These are phyloP conservation scores for Nasonia longicornis DNA, from an alignment of 1,140 invertebrate genomes.

Conservation along the genomic window DNA sequence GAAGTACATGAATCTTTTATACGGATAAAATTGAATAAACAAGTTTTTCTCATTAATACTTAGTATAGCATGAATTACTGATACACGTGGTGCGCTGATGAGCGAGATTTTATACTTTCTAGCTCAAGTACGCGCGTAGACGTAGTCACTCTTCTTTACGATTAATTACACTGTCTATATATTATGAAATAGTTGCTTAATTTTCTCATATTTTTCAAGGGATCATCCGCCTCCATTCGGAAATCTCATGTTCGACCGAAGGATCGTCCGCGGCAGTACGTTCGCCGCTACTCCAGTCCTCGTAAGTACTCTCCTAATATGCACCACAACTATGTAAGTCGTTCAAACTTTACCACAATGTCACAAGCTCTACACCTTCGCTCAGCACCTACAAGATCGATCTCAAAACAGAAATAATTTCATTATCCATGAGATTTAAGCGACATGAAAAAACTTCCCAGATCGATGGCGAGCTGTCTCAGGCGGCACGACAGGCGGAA, in stretches of 20 bases:
- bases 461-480: constrained; percentile 72
- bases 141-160: not conserved
- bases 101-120: constrained; percentile 14
- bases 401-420: not conserved
- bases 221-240: constrained; percentile 71
- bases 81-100: not conserved
- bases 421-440: not conserved
- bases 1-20: no score
- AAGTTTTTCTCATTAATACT: not conserved
- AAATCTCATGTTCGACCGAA: constrained; percentile 88
- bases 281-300: constrained; percentile 74
- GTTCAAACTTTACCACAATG: no score
- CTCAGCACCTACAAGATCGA: no score
- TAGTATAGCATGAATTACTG: not conserved
- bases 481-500: constrained; percentile 72
- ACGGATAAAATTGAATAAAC: not conserved
- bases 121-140: constrained; percentile 37
- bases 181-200: not conserved
- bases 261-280: constrained; percentile 85
- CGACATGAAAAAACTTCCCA: constrained; percentile 49
- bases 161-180: not conserved
- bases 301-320: constrained; percentile 53
- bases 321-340: not conserved
- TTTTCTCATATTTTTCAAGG: constrained; percentile 56
- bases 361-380: no score